Base-by-base conservation (phyloP, 1,140 invertebrate species). In the Aphis craccivora region DNA sequence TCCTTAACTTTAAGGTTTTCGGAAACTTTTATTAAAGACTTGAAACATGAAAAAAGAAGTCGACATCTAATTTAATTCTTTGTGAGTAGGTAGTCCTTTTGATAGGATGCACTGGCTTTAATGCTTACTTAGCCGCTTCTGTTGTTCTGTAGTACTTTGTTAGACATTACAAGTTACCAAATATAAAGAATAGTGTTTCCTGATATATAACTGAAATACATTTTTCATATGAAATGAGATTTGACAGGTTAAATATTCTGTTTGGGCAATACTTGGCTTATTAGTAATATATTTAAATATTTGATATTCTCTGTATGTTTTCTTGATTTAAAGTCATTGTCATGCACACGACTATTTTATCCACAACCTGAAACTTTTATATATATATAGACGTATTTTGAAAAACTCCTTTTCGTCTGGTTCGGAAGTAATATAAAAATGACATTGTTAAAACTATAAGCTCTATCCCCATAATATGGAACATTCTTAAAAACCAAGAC, bases 221-320 rank as follows among this genome's bases (percentile, higher is more conserved):
- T 89, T 40, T 53, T 89, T 89, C n/a, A 37, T 89, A 37, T 55
- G 5, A 89, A 60, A 60, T 43, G 30, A 67, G 25, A 67, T 90
- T 45, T 90, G 89, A 90, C 89, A 90, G 55, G 55, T 60, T 67
- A 90, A 90, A 90, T 90, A 90, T 55, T 90, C 51, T 43, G 51
- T 90, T 43, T 53, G 45, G 20, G 43, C 14, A 53, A 53, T 89
- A 51, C 23, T 53, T 37, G 87, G n/a, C n/a, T 22, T 87, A 87
- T 45, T 87, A 45, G 37, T 84, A 87, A 18, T 48, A 45, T 45
- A 25, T 87, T 45, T 20, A 14, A 48, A 48, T 87, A 35, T 87
- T 48, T 37, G 45, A 89, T 89, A 35, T 87, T 87, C 8, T 35
- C 3, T 20, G n/a, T 37, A 35, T 7, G 35, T 89, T 25, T 89